A percentile compares a stretch with the other conserved stretches of the same genome.
These are phyloP conservation scores for Lagocephalus sceleratus DNA, from an alignment of 2,797 vertebrate genomes.

Conservation along the genomic window DNA sequence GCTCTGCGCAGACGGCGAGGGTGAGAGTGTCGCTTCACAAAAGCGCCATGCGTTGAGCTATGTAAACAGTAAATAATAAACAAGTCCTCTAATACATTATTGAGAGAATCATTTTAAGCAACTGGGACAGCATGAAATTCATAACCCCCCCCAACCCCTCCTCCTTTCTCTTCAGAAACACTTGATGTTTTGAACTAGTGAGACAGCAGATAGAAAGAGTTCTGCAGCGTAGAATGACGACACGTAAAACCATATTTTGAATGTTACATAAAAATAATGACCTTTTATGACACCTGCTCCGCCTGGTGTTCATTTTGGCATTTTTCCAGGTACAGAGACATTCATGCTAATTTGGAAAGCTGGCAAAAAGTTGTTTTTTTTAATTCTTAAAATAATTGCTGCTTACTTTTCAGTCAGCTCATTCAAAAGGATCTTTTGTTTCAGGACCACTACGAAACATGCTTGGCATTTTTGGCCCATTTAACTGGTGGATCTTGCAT, in stretches of 20 bases:
- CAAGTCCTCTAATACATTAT: constrained; percentile 79
- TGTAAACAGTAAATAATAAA: constrained; percentile 84
- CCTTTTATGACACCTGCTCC: background rate
- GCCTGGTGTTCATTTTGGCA: background rate
- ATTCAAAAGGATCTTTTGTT: no score
- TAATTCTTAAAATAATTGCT: background rate
- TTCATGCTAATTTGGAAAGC: background rate
- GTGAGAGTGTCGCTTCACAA: constrained; percentile 68
- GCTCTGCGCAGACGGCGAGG: constrained; percentile 60
- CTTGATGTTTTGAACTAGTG: constrained; percentile 57
- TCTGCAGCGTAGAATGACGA: background rate
- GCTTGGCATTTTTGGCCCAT: background rate
- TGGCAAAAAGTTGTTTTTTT: background rate
- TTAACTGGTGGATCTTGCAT: background rate
- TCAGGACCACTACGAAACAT: no score
- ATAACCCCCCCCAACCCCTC: background rate
- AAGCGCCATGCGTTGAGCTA: constrained; percentile 67
- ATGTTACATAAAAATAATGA: background rate
- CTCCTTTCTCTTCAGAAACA: constrained; percentile 46
- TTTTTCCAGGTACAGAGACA: background rate
- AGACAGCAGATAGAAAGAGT: constrained; percentile 33
- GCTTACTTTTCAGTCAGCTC: no score
- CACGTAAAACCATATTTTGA: constrained; percentile 4
- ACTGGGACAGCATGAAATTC: constrained; percentile 72
- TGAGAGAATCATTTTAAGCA: constrained; percentile 79